Base-by-base conservation (phyloP, 2,797 vertebrate genomes). In the Periparus ater region DNA sequence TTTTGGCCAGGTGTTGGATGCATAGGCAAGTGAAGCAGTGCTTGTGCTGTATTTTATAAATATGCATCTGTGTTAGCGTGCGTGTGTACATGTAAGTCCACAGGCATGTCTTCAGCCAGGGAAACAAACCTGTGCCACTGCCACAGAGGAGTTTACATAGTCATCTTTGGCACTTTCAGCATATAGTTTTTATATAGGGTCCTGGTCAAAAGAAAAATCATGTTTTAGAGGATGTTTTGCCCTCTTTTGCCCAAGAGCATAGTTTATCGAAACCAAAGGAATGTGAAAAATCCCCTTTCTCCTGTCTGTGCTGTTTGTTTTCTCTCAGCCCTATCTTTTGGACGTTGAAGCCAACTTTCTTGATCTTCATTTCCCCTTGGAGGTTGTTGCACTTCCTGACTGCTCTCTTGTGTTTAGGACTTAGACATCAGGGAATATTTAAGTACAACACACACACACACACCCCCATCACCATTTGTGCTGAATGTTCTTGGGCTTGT, bases 251-350 rank as follows among this genome's bases (percentile, higher is more conserved):
- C 94, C 78, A 72, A 87, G 68, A 85, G 65, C 2, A 1, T 91
- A 82, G 89, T 91, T 89, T 85, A 79, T 79, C 87, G 90, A 95
- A 96, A 95, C 96, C 94, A 97, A 95, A 96, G 81, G 95, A 95
- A 95, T 93, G 67, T 94, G 78, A 90, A 95, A 88, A 94, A 90
- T 75, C 54, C 87, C 91, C 44, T 87, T 94, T 79, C 57, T 86
- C 84, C 45, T 7, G 0, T 93, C 83, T 45, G 6, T 95, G 91
- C 16, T 6, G 42, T 91, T 91, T 93, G 71, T 94, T 96, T 95
- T 68, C 53, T 87, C 78, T 93, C 47, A 91, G 75, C 80, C 77
- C 93, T 65, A 11, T 95, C n/a, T 72, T 88, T 58, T 62, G 75
- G 74, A 89, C 25, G 0, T 19, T n/a, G 51, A 80, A 89, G 76